phyloP scores from a whole-genome alignment of 2,113 vertebrate genomes.

The Charina bottae region DNA sequence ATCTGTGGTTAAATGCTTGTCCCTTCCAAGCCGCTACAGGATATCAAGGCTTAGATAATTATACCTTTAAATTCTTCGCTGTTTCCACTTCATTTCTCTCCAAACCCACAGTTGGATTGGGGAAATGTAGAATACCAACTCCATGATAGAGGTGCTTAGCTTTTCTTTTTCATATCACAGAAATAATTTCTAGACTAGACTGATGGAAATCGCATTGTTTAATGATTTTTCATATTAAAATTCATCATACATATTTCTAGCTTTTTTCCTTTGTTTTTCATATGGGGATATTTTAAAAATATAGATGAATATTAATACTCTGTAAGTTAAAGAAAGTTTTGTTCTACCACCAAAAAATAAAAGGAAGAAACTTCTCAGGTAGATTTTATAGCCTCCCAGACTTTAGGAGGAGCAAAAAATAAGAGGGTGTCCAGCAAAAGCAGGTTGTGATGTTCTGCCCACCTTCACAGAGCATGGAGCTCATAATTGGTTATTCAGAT shows the following conservation, averaged over 20 bases:
- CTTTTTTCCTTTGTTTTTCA: background rate
- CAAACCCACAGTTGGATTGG: constrained; percentile 11
- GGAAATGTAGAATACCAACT: constrained; percentile 4
- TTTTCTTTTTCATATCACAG: background rate
- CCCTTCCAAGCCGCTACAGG: constrained; percentile 19
- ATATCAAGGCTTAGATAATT: constrained; percentile 35
- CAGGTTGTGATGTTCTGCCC: background rate
- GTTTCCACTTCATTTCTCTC: constrained; percentile 22
- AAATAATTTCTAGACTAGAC: background rate
- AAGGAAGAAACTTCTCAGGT: background rate
- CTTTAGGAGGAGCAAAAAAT: background rate
- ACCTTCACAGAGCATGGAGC: background rate
- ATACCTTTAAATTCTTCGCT: constrained; percentile 22
- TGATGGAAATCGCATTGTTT: background rate
- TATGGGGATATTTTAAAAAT: background rate
- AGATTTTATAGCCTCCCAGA: background rate
- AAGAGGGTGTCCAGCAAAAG: background rate
- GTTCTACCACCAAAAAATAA: background rate
- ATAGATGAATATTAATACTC: background rate
- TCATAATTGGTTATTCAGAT: background rate
- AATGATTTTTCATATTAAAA: background rate
- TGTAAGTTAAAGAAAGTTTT: background rate
- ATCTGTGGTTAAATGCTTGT: constrained; percentile 16
- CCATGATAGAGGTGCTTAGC: background rate
- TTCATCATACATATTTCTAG: background rate